Evolutionary conservation across 2,113 vertebrate genomes (phyloP), one percentile per base, ranked within the genome.

Genomic region (Amia ocellicauda): DNA sequence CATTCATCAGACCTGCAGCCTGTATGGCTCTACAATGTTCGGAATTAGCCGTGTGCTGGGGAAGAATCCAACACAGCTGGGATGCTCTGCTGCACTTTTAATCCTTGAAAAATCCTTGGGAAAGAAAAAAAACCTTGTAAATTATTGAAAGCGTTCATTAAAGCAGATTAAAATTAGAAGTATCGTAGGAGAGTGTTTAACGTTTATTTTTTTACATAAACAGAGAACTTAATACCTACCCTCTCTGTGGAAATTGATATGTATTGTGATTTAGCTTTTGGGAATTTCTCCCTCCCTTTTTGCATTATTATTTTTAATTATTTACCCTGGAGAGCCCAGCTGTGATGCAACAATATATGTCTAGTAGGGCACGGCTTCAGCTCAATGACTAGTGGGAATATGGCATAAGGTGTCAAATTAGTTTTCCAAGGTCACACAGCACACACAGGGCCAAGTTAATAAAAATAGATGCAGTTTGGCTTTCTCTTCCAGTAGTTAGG

Each of bases 281-380:
- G 47, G 16, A 50, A 13, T 19, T 19, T 17, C 20, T 17, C 47
- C 47, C 16, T 50, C 17, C 47, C 20, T 17, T 22, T 50, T 50
- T 50, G 3, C 7, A 17, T 50, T 50, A 50, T 50, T 50, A 50
- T 50, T 50, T 36, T 50, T 50, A 50, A 50, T 17, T 13, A 19
- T 50, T 50, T 50, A 50, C 8, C 47, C 47, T 19, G 20, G 47
- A 50, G 47, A 50, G 7, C 47, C 47, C 47, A 50, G 47, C 47
- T 50, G 47, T 50, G 47, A 19, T 50, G 47, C 20, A 50, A 50
- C 3, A 50, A 7, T 50, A 16, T 16, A 50, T 50, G 7, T 50
- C 47, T 50, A 50, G 47, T 50, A 17, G 47, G 8, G 47, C 20
- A 7, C 47, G 7, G 3, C 20, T 50, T 50, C 47, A 50, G 16